Percentiles rank a stretch among this genome's conserved stretches.
Conservation (phyloP, 2,888 invertebrate species). For the Heliconius hortense region DNA sequence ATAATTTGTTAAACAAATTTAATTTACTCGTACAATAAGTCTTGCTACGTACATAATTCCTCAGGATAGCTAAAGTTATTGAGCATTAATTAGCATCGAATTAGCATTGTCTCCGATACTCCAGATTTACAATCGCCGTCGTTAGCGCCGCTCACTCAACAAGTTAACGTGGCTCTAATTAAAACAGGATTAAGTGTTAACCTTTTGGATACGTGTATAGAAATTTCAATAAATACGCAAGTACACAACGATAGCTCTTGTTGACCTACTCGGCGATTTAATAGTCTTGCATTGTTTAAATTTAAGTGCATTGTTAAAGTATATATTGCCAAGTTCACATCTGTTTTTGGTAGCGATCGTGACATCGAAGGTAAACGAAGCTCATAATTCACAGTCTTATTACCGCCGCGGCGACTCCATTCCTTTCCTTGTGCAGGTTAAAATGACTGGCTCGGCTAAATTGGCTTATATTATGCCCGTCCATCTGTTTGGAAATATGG, state of each 20-base stretch:
- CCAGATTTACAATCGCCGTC: not conserved
- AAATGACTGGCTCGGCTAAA: slow-evolving; percentile 58
- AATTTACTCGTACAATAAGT: too few relatives aligned
- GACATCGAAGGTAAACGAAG: slow-evolving; percentile 56
- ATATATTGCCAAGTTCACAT: slow-evolving; percentile 49
- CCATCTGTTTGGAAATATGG: slow-evolving; percentile 60
- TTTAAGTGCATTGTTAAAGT: slow-evolving; percentile 44
- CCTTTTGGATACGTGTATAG: slow-evolving; percentile 16
- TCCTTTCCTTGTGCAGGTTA: slow-evolving; percentile 48
- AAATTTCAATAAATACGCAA: not conserved
- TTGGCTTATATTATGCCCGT: slow-evolving; percentile 66
- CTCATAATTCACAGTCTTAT: slow-evolving; percentile 51
- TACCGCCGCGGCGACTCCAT: slow-evolving; percentile 45
- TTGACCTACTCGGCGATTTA: slow-evolving; percentile 39
- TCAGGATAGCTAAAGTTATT: not conserved
- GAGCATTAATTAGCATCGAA: slow-evolving; percentile 14
- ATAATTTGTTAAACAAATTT: not conserved
- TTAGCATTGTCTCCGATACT: slow-evolving; percentile 19
- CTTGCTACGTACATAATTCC: not conserved
- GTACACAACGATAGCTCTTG: slow-evolving; percentile 8
- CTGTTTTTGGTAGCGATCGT: slow-evolving; percentile 58
- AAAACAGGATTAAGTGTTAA: slow-evolving; percentile 12
- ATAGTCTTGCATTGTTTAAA: slow-evolving; percentile 35
- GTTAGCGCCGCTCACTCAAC: not conserved
- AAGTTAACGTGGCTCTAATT: slow-evolving; percentile 7